Base-by-base conservation (phyloP, 2,888 invertebrate genomes). In the Meiosimyza decipiens region DNA sequence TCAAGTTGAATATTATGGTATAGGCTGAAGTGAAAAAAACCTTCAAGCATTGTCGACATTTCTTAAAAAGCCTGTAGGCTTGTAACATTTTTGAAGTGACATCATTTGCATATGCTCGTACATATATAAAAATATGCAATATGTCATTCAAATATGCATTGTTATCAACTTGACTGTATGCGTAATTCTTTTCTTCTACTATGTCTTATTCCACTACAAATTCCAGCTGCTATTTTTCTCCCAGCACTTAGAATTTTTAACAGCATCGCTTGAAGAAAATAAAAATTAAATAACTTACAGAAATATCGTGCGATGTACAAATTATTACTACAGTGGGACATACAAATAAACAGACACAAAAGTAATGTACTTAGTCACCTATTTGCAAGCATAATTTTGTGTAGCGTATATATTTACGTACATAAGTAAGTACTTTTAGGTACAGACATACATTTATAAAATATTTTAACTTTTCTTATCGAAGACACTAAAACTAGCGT, bases 341-440 rank as follows among this genome's bases (percentile, higher is more conserved):
- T 50, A 51, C 33, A 22, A 13, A 51, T 5, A 51, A 33, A 62
- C 15, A 47, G 15, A 22, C 6, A 64, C 18, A 47, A 18, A 64
- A 51, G 28, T 50, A 64, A 51, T 50, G 28, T 64, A 60, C 51
- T 64, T 64, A 64, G 64, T 64, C 22, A 64, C 64, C 64, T 64
- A 64, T 50, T 50, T 62, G 40, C 40, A 18, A 57, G 57, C 28
- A 28, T 15, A 57, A 57, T 57, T 57, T 57, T 18, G 18, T 28
- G 40, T 40, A 40, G 9, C 9, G 40, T 40, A 7, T 40, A 40
- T 40, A n/a, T n/a, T n/a, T n/a, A 40, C 4, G 9, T 40, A 40
- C 9, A 9, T 40, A 9, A 9, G 9, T 40, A 7, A 9, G 40
- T 40, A 40, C 57, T 15, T 12, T 0, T 57, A 57, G 28, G 28